These are phyloP conservation scores for Anarrhichthys ocellatus DNA, from an alignment of 2,113 vertebrate species.

Conservation along the genomic window DNA sequence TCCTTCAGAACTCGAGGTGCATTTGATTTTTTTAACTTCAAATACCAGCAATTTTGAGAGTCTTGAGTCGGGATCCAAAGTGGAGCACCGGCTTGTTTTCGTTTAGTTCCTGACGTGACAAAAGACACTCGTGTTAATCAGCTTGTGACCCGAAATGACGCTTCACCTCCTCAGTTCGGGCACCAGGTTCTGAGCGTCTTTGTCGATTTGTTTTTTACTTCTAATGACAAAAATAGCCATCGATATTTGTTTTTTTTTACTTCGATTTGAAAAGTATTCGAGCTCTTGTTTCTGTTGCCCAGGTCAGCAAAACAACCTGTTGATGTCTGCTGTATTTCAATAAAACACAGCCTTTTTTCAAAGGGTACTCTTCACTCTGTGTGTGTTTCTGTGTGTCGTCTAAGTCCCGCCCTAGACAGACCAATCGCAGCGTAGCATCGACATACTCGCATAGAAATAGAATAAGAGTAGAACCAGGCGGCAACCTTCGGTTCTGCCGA, in stretches of 20 bases:
- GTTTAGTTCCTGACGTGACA: constrained; percentile 7
- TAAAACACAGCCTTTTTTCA: constrained; percentile 88
- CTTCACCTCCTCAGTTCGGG: constrained; percentile 17
- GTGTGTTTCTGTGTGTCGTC: constrained; percentile 20
- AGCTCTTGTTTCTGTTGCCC: constrained; percentile 60
- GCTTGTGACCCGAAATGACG: background rate
- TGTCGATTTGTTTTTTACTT: constrained; percentile 4
- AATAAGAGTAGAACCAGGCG: too few relatives aligned
- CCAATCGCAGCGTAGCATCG: background rate
- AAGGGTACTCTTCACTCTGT: constrained; percentile 60
- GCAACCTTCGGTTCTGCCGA: too few relatives aligned
- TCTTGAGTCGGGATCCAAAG: constrained; percentile 19
- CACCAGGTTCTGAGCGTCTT: constrained; percentile 2
- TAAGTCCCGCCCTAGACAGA: background rate
- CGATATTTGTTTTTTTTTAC: constrained; percentile 28
- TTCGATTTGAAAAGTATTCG: constrained; percentile 41
- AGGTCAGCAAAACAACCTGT: constrained; percentile 83
- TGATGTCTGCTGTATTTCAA: constrained; percentile 94
- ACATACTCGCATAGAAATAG: background rate
- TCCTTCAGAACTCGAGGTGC: constrained; percentile 27
- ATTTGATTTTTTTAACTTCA: constrained; percentile 28
- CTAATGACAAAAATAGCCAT: constrained; percentile 38
- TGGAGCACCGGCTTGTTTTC: constrained; percentile 42
- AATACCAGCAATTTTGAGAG: constrained; percentile 60
- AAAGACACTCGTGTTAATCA: background rate